A percentile compares a stretch with the other conserved stretches of the same genome.
phyloP scores from a whole-genome alignment of 2,113 vertebrate genomes.

The Ammodramus savannarum region DNA sequence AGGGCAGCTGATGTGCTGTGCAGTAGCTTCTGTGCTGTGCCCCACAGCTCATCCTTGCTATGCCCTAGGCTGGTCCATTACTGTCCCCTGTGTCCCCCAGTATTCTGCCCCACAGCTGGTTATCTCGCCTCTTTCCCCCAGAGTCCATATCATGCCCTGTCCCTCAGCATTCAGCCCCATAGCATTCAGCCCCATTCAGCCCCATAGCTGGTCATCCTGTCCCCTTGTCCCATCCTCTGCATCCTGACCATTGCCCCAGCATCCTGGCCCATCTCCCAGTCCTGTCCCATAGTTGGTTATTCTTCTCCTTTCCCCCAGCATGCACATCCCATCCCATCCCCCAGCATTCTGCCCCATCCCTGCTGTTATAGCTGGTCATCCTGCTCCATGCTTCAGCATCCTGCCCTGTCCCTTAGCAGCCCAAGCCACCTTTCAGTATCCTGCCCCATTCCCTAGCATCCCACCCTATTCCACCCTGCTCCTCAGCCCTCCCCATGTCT shows the following conservation, averaged over 20 bases:
- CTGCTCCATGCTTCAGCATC: not conserved
- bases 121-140: not conserved
- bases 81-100: not conserved
- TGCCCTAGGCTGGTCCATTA: not conserved
- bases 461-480: not conserved
- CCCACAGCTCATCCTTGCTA: not conserved
- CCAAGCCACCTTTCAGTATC: not conserved
- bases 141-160: not conserved
- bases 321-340: not conserved
- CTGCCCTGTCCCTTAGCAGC: not conserved
- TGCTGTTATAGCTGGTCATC: not conserved
- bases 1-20: not conserved
- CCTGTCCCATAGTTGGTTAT: not conserved
- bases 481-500: not conserved
- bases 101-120: not conserved
- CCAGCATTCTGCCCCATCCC: not conserved
- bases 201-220: not conserved
- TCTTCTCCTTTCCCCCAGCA: not conserved
- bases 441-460: not conserved
- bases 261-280: not conserved
- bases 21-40: not conserved
- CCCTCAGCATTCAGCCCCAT: not conserved
- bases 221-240: not conserved
- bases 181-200: not conserved
- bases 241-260: not conserved